A percentile compares a stretch with the other conserved stretches of the same genome.
Conservation (phyloP, 1,140 invertebrate species). For the Procambarus clarkii region DNA sequence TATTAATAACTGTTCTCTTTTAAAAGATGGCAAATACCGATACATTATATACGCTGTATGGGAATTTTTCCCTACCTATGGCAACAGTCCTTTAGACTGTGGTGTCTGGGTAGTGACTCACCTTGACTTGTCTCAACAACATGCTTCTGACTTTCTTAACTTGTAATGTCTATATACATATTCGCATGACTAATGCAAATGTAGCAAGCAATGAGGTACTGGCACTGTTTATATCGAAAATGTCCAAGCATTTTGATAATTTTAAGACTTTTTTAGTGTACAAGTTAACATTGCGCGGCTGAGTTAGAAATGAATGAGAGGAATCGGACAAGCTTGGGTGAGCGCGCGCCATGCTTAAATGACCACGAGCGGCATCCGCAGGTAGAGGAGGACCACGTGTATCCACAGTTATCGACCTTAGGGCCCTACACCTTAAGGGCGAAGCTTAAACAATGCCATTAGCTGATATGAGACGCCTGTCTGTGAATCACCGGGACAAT, state of each 20-base stretch:
- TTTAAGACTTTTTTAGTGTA: no score
- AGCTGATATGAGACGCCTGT: not conserved
- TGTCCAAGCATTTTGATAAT: no score
- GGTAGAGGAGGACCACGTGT: not conserved
- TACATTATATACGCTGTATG: not conserved
- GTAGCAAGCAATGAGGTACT: no score
- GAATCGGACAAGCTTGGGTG: not conserved
- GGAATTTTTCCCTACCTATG: not conserved
- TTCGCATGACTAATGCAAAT: no score
- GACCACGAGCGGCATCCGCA: constrained; percentile 33
- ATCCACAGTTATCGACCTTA: not conserved
- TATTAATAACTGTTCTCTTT: no score
- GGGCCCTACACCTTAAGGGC: not conserved
- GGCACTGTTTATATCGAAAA: no score
- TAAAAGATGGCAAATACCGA: not conserved
- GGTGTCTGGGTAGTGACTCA: constrained; percentile 31
- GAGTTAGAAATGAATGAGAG: not conserved
- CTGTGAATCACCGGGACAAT: constrained; percentile 31
- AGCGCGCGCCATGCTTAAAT: constrained; percentile 55
- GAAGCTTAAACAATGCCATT: not conserved
- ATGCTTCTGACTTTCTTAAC: not conserved
- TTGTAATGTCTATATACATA: not conserved
- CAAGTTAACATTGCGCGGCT: no score
- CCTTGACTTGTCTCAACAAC: constrained; percentile 5
- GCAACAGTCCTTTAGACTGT: not conserved